Evolutionary conservation across 2,797 vertebrate species (phyloP), one percentile per base, ranked within the genome.

Genomic region (Acomys russatus): DNA sequence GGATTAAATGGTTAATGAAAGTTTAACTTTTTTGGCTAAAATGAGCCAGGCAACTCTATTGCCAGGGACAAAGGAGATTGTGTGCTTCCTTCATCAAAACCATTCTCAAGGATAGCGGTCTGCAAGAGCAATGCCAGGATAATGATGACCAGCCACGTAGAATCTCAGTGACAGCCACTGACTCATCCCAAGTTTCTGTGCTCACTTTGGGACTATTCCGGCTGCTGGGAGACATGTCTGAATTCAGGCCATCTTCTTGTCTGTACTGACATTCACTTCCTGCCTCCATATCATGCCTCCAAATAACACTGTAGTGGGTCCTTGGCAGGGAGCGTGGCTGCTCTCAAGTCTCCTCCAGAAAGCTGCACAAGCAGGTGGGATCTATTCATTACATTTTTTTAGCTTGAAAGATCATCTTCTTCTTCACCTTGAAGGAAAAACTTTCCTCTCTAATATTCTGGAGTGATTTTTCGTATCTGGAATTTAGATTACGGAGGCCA

Each of bases 361-460:
- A 79, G 18, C 25, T 56, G 28, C 23, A 4, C 30, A 73, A 71
- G 61, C 51, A 94, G 83, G 66, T 94, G 89, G 70, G 63, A 88
- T 88, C 89, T 94, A 9, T 83, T 93, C 54, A 78, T 38, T 73
- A 64, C 28, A 18, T 88, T 94, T 96, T 44, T 35, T 71, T 74
- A 94, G 77, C 76, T 66, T 74, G 92, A 68, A 88, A 82, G 44
- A 85, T 92, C 86, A 92, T 88, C 90, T 82, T 92, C 44, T 33
- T 59, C 61, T 96, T 92, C 95, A 94, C 79, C 89, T 97, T 86
- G 71, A 96, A 95, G 92, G 93, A 94, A 96, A 95, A 93, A 79
- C n/a, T 94, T 96, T 76, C 71, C n/a, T 91, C 51, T 56, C 22
- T 93, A 91, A 94, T 92, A 91, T 82, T 93, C 86, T 7, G 68